phyloP scores from a whole-genome alignment of 2,888 invertebrate species.

The Stratiomys singularior region DNA sequence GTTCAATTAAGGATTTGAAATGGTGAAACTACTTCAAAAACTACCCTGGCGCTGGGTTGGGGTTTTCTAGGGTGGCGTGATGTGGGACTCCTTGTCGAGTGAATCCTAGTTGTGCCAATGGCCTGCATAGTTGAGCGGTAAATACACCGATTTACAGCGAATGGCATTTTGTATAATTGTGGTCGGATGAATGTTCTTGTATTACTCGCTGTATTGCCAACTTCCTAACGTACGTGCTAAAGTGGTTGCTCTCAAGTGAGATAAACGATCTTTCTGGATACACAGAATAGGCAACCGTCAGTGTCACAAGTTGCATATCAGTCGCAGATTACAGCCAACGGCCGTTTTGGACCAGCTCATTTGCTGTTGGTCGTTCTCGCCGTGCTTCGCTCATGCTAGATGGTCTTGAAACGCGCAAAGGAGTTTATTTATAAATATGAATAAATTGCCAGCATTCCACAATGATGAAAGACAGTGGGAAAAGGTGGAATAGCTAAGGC shows the following conservation, averaged over 20 bases:
- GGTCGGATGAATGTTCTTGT: neutral
- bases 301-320: neutral
- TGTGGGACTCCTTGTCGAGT: neutral
- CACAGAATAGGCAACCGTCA: neutral
- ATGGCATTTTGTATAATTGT: neutral
- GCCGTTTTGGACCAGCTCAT: neutral
- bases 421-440: slow-evolving; percentile 37
- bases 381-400: neutral
- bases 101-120: neutral
- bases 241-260: slow-evolving; percentile 9
- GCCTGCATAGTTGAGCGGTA: neutral
- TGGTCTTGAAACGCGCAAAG: neutral
- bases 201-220: neutral
- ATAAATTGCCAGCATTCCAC: slow-evolving; percentile 25
- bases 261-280: slow-evolving; percentile 24
- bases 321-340: too few species aligned
- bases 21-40: neutral
- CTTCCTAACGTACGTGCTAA: neutral
- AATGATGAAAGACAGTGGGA: too few species aligned
- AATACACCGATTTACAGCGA: neutral
- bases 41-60: neutral
- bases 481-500: too few species aligned
- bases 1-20: neutral
- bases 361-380: neutral
- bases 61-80: neutral